Evolutionary conservation across 2,888 invertebrate species (phyloP), one percentile per base, ranked within the genome.

Genomic region (Napeogenes inachia): DNA sequence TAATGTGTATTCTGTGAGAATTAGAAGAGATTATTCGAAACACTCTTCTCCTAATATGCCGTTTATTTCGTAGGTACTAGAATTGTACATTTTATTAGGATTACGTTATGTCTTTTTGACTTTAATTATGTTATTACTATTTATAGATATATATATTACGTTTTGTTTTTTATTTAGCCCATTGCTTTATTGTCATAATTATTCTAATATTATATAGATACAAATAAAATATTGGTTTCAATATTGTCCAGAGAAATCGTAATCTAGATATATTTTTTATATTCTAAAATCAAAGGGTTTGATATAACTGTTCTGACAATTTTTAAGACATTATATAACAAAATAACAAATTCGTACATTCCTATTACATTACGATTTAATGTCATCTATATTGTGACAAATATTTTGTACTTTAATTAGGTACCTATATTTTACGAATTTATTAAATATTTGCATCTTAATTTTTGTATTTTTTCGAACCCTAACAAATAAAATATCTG

Each of bases 401-500:
- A 50, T 50, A 50, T 50, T 50, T 50, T 50, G 50, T 50, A 50
- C 30, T 30, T 30, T 50, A 50, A 6, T 42, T 42, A n/a, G n/a
- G n/a, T n/a, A 50, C 21, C 50, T 30, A 50, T 50, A 50, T 50
- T 50, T 50, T 50, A 50, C 30, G 50, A 50, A 50, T 50, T 50
- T 50, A 50, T 50, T 50, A 30, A 50, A 50, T 21, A 10, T 30
- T 50, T 42, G 42, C 42, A 42, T 42, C 42, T 42, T 42, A 42
- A 38, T 10, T 10, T 0, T 42, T 42, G 42, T 42, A 42, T 42
- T 42, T 42, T 42, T 42, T 42, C 10, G 42, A 10, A 42, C 10
- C 8, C 1, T 42, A 10, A 42, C 42, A 42, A 35, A 5, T 35
- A 21, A 21, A 21, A 21, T 35, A 6, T 35, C 1, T 35, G 4